Evolutionary conservation across 2,888 invertebrate species (phyloP), one percentile per base, ranked within the genome.

Genomic region (Gisinianus flammeolus): DNA sequence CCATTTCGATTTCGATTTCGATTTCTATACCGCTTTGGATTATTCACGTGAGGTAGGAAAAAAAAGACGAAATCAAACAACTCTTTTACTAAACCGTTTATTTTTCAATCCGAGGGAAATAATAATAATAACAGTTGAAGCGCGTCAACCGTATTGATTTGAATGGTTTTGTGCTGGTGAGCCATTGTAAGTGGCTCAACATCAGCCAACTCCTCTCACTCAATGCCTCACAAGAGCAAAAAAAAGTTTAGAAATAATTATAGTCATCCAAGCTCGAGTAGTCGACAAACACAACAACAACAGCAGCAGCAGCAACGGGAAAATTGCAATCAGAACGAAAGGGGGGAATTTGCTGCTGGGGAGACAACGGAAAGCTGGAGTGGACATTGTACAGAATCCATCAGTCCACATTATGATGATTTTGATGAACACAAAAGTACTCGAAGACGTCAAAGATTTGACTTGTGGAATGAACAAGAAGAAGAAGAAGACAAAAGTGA

Each of bases 191-290:
- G 70, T 70, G 70, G 70, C 70, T 54, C 26, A 62, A 28, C 8
- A 44, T 5, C 44, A 44, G 44, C 44, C 6, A 30, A 67, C 30
- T 28, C 54, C 12, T 69, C 31, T 26, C 69, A 12, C 44, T 30
- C 70, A 30, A 70, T 70, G 70, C 70, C 70, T 52, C 70, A 19
- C 19, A 52, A 26, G 6, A 54, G 54, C 8, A 1, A 44, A 70
- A 70, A 44, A 70, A 70, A 44, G 70, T 52, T 70, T 33, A 54
- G 54, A 54, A 28, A 70, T 70, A 62, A 62, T 62, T 62, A 62
- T 62, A 62, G 62, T 62, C 12, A 28, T 44, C 44, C 44, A 44
- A 44, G 19, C 19, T 16, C 44, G 35, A 35, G 12, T 35, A n/a
- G n/a, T n/a, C n/a, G n/a, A 35, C 35, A 35, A 35, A 35, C 12